Conservation (phyloP, 2,888 invertebrate species). For the Siphlonurus alternatus region DNA sequence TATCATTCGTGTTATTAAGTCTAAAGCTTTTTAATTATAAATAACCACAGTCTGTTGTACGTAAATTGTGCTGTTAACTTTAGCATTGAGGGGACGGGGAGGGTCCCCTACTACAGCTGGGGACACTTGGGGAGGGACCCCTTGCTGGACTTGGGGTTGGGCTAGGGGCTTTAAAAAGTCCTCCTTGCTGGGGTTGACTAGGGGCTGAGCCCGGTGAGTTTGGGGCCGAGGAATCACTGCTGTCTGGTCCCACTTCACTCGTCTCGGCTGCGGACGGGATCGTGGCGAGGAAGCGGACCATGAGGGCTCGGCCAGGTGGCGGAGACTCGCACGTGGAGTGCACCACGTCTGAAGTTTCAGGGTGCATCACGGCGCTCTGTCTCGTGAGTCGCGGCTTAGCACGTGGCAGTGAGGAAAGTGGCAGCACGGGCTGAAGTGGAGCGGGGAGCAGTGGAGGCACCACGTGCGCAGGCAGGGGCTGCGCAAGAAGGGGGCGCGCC, state of each 20-base stretch:
- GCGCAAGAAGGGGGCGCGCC: not conserved
- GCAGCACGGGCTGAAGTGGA: not conserved
- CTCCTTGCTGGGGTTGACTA: not conserved
- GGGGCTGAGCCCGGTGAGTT: constrained; percentile 17
- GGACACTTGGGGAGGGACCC: not conserved
- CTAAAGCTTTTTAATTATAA: too few species aligned
- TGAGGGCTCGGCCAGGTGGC: constrained; percentile 34
- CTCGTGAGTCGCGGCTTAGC: constrained; percentile 59
- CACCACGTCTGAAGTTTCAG: constrained; percentile 21
- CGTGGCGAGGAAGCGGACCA: constrained; percentile 46
- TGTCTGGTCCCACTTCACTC: constrained; percentile 48
- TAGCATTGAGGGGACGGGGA: too few species aligned
- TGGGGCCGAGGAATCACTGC: constrained; percentile 18
- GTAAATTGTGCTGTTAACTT: too few species aligned
- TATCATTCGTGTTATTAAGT: not conserved
- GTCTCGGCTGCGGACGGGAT: constrained; percentile 59
- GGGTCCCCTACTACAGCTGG: not conserved
- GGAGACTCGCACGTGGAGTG: constrained; percentile 34
- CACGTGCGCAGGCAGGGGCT: not conserved
- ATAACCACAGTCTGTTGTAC: too few species aligned
- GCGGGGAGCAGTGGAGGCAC: not conserved
- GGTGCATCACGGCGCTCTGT: constrained; percentile 64
- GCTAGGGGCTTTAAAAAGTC: not conserved
- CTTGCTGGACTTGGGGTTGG: not conserved
- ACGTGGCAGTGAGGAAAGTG: constrained; percentile 15